Percentiles rank a stretch among this genome's conserved stretches.
Evolutionary conservation across 2,888 invertebrate species (phyloP).

Genomic region (Eurois occulta): DNA sequence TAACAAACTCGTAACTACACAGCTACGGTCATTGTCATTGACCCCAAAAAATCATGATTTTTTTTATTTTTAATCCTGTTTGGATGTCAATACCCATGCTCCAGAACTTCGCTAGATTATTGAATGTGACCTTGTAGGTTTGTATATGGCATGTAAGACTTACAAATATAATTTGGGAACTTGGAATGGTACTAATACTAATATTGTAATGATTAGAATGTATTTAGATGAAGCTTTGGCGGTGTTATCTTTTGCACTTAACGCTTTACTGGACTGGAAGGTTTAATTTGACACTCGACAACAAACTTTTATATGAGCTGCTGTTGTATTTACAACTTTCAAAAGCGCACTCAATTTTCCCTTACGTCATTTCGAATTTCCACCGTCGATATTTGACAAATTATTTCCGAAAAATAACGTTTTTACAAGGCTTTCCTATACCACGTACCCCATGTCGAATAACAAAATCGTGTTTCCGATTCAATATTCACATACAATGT

Average conservation of each 20-base stretch:
- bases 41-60: too few relatives aligned
- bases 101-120: not conserved
- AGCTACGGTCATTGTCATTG: too few relatives aligned
- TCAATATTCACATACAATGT: not conserved
- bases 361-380: not conserved
- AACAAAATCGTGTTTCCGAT: not conserved
- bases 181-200: constrained; percentile 18
- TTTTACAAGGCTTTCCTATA: not conserved
- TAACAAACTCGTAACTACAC: too few relatives aligned
- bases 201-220: constrained; percentile 19
- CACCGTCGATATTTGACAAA: not conserved
- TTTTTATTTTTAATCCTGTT: too few relatives aligned
- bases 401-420: not conserved
- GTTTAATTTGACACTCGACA: not conserved
- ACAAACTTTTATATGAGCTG: not conserved
- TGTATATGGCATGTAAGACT: not conserved
- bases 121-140: not conserved
- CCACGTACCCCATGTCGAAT: too few relatives aligned
- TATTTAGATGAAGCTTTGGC: constrained; percentile 55
- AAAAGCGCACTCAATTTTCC: not conserved
- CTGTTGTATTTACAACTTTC: not conserved
- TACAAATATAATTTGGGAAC: too few relatives aligned
- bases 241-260: constrained; percentile 64
- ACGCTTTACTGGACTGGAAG: constrained; percentile 40
- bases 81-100: too few relatives aligned